Base-by-base conservation (phyloP, 2,797 vertebrate genomes). In the Hephaestus fuliginosus region DNA sequence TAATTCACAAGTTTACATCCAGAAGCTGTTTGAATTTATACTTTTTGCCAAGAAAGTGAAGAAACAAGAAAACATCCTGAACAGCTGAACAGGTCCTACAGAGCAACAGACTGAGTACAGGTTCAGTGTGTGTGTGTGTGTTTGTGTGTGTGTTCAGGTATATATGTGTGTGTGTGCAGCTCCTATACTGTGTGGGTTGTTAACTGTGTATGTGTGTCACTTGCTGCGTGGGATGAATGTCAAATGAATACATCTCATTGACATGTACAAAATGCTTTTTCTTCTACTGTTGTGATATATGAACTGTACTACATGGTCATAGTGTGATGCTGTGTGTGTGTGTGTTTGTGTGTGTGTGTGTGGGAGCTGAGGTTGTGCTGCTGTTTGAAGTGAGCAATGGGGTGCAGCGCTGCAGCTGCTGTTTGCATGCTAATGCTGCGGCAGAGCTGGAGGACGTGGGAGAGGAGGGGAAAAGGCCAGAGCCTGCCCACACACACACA, bases 381-480 rank as follows among this genome's bases (percentile, higher is more conserved):
- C 78, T 89, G 91, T 93, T 91, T 90, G 93, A 93, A 93, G 89
- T 92, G 92, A 93, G 87, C 78, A 74, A 88, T 91, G 88, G 90
- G 88, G 85, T 87, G 85, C 92, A 91, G 82, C 66, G 76, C 88
- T 89, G 90, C 91, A 92, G 90, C 90, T 92, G 93, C 91, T 85
- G 94, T 92, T 92, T 93, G 92, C 92, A 95, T 96, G 93, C 86
- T 95, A 95, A 96, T 96, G 93, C 91, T 87, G 88, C 81, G 83
- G 91, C 92, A 93, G 92, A 87, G 91, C 90, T 92, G 90, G 90
- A 92, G 85, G 91, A 94, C 86, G 95, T 96, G 94, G 95, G 95
- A 96, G 95, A 90, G 83, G 89, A 93, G 92, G 93, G 90, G 90
- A 93, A 95, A 94, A 95, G 95, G 95, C 95, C 93, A 94, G 89